Base-by-base conservation (phyloP, 2,797 vertebrate genomes). In the Trematomus bernacchii region DNA sequence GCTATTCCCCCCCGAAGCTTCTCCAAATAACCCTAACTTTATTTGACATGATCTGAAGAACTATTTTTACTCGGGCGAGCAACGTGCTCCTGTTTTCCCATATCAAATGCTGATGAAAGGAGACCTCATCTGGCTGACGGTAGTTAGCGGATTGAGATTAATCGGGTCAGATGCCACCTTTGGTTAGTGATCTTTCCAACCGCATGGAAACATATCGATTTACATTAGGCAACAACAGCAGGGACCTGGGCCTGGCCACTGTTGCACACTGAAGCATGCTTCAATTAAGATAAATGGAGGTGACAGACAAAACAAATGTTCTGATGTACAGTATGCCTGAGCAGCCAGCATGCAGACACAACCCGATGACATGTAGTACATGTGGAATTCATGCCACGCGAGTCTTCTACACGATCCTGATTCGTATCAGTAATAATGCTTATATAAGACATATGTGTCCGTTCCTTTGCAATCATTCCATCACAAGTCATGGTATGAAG, bases 91-190 rank as follows among this genome's bases (percentile, higher is more conserved):
- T 64, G 57, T 83, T 87, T 83, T 78, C 64, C 85, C 77, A 62
- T 83, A 89, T 92, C 88, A 85, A 77, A 88, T 82, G 60, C 84
- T 76, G 87, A 91, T 89, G 90, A 92, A 91, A 92, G 85, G 62
- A 79, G 87, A 92, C 87, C 90, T 91, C 86, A 84, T 89, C 90
- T 90, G 89, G 89, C 79, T 83, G 84, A 80, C 58, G 55, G 85
- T 80, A 78, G 87, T 90, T 87, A 84, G 89, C 61, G 63, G 88
- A 91, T 91, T 66, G 79, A 92, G 82, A 88, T 87, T 84, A 85
- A 91, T 84, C 82, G 74, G 91, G 92, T 93, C 91, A 91, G 83
- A 92, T 91, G 92, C 91, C 89, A 90, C 86, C 90, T 92, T 91
- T 89, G 89, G 84, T 90, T 87, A 84, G 88, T 78, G 83, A 91